phyloP scores from a whole-genome alignment of 2,888 invertebrate species.

The Laothoe populi region DNA sequence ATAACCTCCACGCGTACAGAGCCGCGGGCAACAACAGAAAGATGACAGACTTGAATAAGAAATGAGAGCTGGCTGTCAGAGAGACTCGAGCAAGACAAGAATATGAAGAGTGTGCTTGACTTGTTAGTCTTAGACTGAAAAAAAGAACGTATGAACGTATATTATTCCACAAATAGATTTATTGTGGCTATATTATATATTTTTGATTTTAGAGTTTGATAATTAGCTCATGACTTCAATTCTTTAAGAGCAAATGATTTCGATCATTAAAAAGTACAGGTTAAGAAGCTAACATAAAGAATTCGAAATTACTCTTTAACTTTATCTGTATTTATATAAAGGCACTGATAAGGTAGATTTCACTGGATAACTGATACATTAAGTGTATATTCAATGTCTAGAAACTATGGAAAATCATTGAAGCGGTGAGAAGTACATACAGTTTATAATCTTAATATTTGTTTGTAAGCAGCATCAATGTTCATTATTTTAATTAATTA shows the following conservation, averaged over 20 bases:
- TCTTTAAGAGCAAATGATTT: background rate
- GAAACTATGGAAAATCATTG: constrained; percentile 24
- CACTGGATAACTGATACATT: constrained; percentile 22
- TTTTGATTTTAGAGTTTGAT: background rate
- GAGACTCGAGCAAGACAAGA: constrained; percentile 1
- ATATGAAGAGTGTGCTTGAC: background rate
- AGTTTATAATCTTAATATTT: background rate
- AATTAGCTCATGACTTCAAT: background rate
- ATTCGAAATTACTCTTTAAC: background rate
- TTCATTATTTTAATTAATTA: too few species aligned
- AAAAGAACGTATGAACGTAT: background rate
- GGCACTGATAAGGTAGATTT: constrained; percentile 15
- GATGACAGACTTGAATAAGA: too few species aligned
- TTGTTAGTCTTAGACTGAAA: background rate
- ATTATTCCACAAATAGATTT: background rate
- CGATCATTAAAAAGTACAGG: background rate
- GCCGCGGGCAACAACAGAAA: too few species aligned
- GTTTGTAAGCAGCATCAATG: background rate
- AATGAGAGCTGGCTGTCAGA: background rate
- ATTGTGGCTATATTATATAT: background rate
- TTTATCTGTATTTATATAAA: constrained; percentile 17
- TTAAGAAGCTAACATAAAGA: background rate
- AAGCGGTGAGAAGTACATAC: background rate
- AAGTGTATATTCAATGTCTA: constrained; percentile 21
- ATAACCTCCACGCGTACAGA: too few species aligned